A percentile compares a stretch with the other conserved stretches of the same genome.
Evolutionary conservation across 2,113 vertebrate genomes (phyloP).

Genomic region (Galemys pyrenaicus): DNA sequence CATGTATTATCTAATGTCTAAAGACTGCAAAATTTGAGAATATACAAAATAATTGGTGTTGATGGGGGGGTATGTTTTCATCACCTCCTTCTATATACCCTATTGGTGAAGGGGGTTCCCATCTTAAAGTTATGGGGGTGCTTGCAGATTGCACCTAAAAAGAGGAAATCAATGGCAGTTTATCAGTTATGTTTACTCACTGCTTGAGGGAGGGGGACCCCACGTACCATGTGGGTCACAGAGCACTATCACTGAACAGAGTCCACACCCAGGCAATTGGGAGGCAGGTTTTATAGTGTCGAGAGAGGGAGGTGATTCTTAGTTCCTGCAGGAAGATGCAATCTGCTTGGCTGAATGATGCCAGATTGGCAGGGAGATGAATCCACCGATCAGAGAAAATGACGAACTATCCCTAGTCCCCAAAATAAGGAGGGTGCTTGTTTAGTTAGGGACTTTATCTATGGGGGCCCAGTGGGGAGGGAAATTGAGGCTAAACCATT

Average conservation of each 20-base stretch:
- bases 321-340: background rate
- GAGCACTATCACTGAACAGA: rapidly evolving
- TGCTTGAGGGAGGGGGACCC: too few species aligned
- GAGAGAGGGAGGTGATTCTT: too few species aligned
- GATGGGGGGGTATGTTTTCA: background rate
- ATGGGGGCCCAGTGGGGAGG: too few species aligned
- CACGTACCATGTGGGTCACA: background rate
- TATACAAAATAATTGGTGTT: background rate
- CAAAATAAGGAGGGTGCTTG: background rate
- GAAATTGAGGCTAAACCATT: background rate
- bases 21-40: background rate
- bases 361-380: background rate
- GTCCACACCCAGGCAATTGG: rapidly evolving
- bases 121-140: background rate
- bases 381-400: background rate
- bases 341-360: background rate
- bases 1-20: background rate
- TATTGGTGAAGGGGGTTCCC: background rate
- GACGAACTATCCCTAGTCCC: background rate
- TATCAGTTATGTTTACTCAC: background rate
- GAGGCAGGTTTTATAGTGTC: background rate
- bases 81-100: background rate
- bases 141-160: background rate
- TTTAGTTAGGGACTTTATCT: background rate
- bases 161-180: too few species aligned